Evolutionary conservation across 2,888 invertebrate genomes (phyloP), one percentile per base, ranked within the genome.

Genomic region (Druceiella hillmani): DNA sequence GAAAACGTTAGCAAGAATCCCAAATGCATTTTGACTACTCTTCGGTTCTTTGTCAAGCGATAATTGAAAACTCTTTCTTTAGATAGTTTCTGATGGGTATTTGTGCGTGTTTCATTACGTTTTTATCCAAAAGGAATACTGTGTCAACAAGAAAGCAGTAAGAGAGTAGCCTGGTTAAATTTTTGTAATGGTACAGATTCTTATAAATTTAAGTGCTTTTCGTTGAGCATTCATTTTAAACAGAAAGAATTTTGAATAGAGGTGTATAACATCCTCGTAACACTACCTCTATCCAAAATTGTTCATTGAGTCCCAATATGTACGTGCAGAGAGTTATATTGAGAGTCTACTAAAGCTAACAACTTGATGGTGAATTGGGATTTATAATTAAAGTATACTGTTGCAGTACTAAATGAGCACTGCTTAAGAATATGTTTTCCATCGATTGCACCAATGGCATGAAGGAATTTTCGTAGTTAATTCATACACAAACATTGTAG

Each of bases 281-380:
- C 13, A 55, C 47, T n/a, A 11, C 53, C 56, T 20, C 55, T 53
- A 44, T 61, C 58, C 20, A 49, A 53, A 30, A 55, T 51, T 38
- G 51, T 36, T 7, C 59, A 55, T 45, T 55, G 54, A 16, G 48
- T 46, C 6, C 59, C 58, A 29, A 55, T 46, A 45, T 58, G 54
- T 5, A 55, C 52, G 37, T 40, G 51, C 7, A 45, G 43, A 43
- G 54, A 55, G 28, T 51, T 48, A 42, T 54, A 58, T 37, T 58
- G 41, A 10, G 55, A 54, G 47, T 60, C 57, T 11, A 52, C 57
- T 15, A 55, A 15, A 20, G 55, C 59, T 33, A 61, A 46, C 28
- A 59, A 39, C 3, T 60, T 54, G 29, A 55, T 50, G 43, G 54
- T 57, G 36, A 55, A 55, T 11, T 33, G 30, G 10, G 37, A 45